Percentiles rank a stretch among this genome's conserved stretches.
phyloP scores from a whole-genome alignment of 2,888 invertebrate species.

The Coleophora deauratella region DNA sequence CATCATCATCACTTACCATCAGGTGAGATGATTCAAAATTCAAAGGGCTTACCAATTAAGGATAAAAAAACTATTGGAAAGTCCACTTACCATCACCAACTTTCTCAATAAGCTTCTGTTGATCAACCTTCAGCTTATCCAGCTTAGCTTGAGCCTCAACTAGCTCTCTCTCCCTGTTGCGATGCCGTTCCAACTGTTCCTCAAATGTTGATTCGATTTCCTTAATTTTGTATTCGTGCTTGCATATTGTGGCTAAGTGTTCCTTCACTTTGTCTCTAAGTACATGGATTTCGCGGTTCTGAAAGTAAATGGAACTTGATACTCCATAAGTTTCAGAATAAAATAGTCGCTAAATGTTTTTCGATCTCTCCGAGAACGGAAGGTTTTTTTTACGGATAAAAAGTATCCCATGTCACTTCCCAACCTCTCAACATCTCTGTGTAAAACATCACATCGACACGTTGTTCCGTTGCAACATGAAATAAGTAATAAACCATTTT shows the following conservation, averaged over 20 bases:
- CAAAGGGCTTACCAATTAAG: not conserved
- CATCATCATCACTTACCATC: too few relatives aligned
- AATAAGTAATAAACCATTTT: too few relatives aligned
- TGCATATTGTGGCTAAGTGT: constrained; percentile 36
- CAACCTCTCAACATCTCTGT: too few relatives aligned
- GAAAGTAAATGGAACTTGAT: constrained; percentile 14
- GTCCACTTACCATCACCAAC: constrained; percentile 63
- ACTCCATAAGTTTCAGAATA: too few relatives aligned
- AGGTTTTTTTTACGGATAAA: too few relatives aligned
- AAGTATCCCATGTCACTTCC: too few relatives aligned
- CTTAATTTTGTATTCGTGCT: constrained; percentile 46
- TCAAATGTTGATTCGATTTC: constrained; percentile 47
- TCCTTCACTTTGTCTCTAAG: constrained; percentile 47
- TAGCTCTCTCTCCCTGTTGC: constrained; percentile 66
- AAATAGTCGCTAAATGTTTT: too few relatives aligned
- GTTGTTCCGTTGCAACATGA: too few relatives aligned
- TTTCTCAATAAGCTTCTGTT: constrained; percentile 48
- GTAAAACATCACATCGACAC: too few relatives aligned
- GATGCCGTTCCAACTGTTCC: constrained; percentile 60
- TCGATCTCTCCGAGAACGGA: too few relatives aligned
- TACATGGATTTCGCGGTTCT: constrained; percentile 49
- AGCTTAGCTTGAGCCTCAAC: constrained; percentile 56
- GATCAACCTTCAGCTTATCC: constrained; percentile 67
- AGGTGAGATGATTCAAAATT: too few relatives aligned
- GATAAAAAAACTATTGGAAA: not conserved